Base-by-base conservation (phyloP, 1,140 invertebrate species). In the Gyrodactylus bullatarudis region DNA sequence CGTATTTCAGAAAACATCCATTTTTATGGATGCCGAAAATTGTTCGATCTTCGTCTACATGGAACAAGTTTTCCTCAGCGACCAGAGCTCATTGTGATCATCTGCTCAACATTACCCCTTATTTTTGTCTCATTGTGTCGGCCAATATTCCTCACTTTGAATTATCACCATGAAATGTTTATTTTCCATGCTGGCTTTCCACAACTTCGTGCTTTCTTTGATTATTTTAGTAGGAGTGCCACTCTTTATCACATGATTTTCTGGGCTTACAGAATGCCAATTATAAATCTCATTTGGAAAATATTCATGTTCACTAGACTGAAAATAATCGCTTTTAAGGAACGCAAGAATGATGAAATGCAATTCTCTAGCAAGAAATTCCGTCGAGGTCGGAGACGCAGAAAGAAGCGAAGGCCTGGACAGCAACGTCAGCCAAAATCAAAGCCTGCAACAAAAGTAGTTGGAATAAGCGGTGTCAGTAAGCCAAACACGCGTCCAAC, bases 211-310 rank as follows among this genome's bases (percentile, higher is more conserved):
- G 21, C 24, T 20, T 71, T 71, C n/a, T 71, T 71, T 71, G 70
- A 71, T 25, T 23, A 23, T 26, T 71, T 71, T 26, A 71, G 21
- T 20, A 24, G 70, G 20, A 71, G 21, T 71, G 70, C 70, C 16
- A 24, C 70, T 2, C 26, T 71, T 8, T 71, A 71, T 71, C 70
- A 71, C 24, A 71, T 71, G 70, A 21, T 71, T 26, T 71, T 23
- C 24, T 71, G 70, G 70, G 24, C 70, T 25, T 71, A 71, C 24
- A 20, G 21, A 23, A 8, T 24, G 24, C 70, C 70, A 26, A 71
- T 71, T 24, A 71, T 23, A 8, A 16, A 23, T 1, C 23, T 71
- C 1, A 23, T 71, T 1, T 71, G 70, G 70, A 23, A 25, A n/a
- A 71, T 71, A 25, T 71, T 23, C 26, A 71, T 71, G 23, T 71